Conservation (phyloP, 2,113 vertebrate genomes). For the Podarcis raffonei region DNA sequence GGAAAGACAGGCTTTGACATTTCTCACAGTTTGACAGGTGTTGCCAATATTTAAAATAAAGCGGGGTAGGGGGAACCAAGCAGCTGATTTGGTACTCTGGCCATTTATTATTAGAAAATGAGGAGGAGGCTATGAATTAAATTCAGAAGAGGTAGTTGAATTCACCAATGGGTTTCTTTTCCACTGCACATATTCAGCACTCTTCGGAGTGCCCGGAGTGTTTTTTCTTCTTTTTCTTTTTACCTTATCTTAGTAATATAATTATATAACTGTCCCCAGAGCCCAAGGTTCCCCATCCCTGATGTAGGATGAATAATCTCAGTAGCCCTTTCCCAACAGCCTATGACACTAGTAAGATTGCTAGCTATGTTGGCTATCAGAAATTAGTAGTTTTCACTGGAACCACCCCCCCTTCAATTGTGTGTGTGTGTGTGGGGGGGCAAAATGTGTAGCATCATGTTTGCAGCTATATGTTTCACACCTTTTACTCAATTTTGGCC, state of each 20-base stretch:
- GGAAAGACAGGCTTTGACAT: constrained; percentile 29
- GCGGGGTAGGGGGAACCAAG: constrained; percentile 5
- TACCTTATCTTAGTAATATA: background rate
- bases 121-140: background rate
- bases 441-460: too few species aligned
- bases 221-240: background rate
- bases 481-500: too few species aligned
- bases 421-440: too few species aligned
- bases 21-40: constrained; percentile 47
- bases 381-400: too few species aligned
- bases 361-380: too few species aligned
- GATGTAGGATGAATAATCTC: too few species aligned
- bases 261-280: background rate
- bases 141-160: background rate
- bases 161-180: background rate
- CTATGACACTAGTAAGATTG: too few species aligned
- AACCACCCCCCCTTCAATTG: too few species aligned
- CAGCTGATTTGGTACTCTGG: background rate
- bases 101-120: background rate
- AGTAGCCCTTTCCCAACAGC: too few species aligned
- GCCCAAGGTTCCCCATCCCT: too few species aligned
- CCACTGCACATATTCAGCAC: background rate
- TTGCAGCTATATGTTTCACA: too few species aligned
- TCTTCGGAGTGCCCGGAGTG: background rate
- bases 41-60: constrained; percentile 44